Conservation (phyloP, 35 echinoderm and acorn worm species). For the Nesometra sesokonis region DNA sequence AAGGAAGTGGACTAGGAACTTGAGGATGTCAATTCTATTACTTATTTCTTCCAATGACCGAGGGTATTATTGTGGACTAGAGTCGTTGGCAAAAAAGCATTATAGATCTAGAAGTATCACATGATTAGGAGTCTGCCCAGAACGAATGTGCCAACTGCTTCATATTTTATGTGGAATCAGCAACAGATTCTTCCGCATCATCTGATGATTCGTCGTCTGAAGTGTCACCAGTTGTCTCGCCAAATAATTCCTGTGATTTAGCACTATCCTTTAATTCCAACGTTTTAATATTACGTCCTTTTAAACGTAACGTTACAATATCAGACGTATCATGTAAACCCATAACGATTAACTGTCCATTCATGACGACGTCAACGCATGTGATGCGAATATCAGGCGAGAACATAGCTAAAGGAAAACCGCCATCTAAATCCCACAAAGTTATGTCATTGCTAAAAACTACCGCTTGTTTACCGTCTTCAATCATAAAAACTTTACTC, state of each 20-base stretch:
- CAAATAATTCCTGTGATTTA: constrained; percentile 74
- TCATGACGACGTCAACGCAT: constrained; percentile 65
- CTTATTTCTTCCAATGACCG: too few species aligned
- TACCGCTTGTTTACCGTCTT: constrained; percentile 54
- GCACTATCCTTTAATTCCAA: constrained; percentile 19
- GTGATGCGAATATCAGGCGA: constrained; percentile 72
- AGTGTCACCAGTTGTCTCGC: constrained; percentile 87
- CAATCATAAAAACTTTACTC: constrained; percentile 83
- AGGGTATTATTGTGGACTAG: too few species aligned
- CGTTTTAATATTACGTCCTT: constrained; percentile 48
- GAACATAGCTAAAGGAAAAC: constrained; percentile 54
- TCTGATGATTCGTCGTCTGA: constrained; percentile 44
- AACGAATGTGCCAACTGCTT: too few species aligned
- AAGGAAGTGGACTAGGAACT: too few species aligned
- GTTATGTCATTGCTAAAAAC: constrained; percentile 69
- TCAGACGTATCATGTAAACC: constrained; percentile 51
- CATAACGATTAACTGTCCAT: constrained; percentile 64
- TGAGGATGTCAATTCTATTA: too few species aligned
- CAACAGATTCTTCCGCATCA: neutral
- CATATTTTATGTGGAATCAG: neutral
- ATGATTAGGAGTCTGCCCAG: too few species aligned
- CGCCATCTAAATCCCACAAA: constrained; percentile 71
- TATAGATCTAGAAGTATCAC: too few species aligned
- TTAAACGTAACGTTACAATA: constrained; percentile 55
- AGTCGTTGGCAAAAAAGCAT: too few species aligned